Base-by-base conservation (phyloP, 2,113 vertebrate genomes). In the Festucalex cinctus region DNA sequence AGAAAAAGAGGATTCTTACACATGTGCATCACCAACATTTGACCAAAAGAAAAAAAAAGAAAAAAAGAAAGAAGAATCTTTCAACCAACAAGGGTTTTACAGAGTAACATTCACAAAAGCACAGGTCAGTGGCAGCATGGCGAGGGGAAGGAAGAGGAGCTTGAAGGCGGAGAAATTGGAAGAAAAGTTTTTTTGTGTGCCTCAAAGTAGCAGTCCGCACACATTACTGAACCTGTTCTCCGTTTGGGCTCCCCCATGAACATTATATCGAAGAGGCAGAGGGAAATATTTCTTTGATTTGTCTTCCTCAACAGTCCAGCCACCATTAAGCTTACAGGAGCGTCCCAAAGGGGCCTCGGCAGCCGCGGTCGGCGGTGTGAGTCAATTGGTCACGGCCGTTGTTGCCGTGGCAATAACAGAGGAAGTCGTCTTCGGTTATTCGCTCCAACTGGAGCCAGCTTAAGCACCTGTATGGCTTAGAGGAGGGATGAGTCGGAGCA, bases 21-120 rank as follows among this genome's bases (percentile, higher is more conserved):
- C 92, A 75, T 93, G 93, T 96, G 94, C 93, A 88, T 93, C 93
- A 97, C 95, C 95, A 93, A 95, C 94, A 95, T 93, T 89, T 85
- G 94, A 95, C 95, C 94, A 93, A 93, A 91, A 92, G 16, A 53
- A 93, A 93, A 90, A 92, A 44, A 63, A 63, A 93, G 93, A 90
- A 92, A 48, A 64, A 93, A 91, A 92, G 14, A 51, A 93, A 93
- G 90, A 92, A 49, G 43, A 93, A 94, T 91, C 93, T 92, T 94
- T 93, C 93, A 92, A 93, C 93, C 94, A 92, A 94, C 94, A 75
- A 92, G 91, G 93, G 92, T 92, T 69, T 83, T 93, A 97, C 94
- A 94, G 76, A 94, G 94, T 92, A 94, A 95, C 91, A 88, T 94
- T 95, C 94, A 97, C 95, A 86, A 94, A 95, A 97, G 94, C 95